phyloP scores from a whole-genome alignment of 2,113 vertebrate genomes.

The Stercorarius parasiticus region DNA sequence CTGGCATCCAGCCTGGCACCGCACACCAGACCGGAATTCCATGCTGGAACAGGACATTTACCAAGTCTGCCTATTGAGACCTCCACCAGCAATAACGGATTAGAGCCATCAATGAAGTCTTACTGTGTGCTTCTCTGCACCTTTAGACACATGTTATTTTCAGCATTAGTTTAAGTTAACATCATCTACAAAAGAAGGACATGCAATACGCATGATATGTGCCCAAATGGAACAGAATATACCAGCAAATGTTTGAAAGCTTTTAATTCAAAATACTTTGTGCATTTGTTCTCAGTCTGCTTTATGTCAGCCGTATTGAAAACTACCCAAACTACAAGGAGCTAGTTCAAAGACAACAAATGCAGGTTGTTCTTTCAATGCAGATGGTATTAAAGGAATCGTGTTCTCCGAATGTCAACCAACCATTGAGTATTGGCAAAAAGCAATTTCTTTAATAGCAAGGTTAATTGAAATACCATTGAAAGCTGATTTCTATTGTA shows the following conservation, averaged over 20 bases:
- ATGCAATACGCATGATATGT: background rate
- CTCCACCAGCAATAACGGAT: background rate
- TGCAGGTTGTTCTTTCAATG: constrained; percentile 39
- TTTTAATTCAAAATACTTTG: background rate
- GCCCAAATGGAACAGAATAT: background rate
- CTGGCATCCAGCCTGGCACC: background rate
- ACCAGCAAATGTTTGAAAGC: background rate
- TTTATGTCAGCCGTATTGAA: background rate
- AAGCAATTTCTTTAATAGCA: constrained; percentile 69
- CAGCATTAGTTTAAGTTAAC: background rate
- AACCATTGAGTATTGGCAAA: constrained; percentile 51
- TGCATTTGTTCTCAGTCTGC: background rate
- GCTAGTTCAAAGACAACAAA: constrained; percentile 16
- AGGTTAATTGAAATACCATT: constrained; percentile 70
- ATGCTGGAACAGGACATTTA: background rate
- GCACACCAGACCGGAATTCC: background rate
- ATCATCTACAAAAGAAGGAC: background rate
- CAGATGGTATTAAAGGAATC: constrained; percentile 56
- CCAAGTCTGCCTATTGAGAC: background rate
- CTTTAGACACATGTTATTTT: background rate
- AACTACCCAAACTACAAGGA: background rate
- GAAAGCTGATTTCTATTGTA: constrained; percentile 54
- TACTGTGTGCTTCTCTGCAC: background rate
- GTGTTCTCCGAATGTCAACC: constrained; percentile 51
- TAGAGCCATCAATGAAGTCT: background rate